Percentiles rank a stretch among this genome's conserved stretches.
Conservation (phyloP, 2,113 vertebrate genomes). For the Pseudorasbora parva region DNA sequence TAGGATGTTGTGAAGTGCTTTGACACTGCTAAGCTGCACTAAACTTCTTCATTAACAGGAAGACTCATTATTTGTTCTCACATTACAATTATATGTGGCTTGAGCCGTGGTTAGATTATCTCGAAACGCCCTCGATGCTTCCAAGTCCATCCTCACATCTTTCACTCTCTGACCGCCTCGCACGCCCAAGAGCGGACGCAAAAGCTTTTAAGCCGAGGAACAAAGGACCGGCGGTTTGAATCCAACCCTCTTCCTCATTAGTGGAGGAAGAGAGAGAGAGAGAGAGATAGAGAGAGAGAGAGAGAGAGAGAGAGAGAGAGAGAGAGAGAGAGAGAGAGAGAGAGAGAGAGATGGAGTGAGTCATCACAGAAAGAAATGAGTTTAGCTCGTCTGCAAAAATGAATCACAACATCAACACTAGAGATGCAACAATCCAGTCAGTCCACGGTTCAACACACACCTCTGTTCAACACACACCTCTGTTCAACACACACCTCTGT, state of each 20-base stretch:
- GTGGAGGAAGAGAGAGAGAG: background rate
- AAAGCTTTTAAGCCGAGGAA: constrained; percentile 14
- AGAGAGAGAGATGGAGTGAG: background rate
- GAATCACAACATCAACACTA: constrained; percentile 1
- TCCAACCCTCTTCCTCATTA: constrained; percentile 39
- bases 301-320: background rate
- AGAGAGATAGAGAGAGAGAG: background rate
- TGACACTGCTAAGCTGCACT: background rate
- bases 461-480: too few species aligned
- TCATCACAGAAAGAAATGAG: background rate
- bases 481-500: too few species aligned
- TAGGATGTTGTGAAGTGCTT: too few species aligned
- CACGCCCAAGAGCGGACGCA: background rate
- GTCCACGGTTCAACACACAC: too few species aligned
- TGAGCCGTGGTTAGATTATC: background rate
- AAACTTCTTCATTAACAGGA: background rate
- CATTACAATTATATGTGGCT: background rate
- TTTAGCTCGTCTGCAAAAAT: constrained; percentile 2
- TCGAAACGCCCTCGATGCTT: background rate
- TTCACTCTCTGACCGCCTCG: background rate
- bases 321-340: background rate
- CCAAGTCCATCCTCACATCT: background rate
- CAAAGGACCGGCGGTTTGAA: background rate
- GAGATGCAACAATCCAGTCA: too few species aligned
- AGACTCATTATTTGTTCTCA: background rate